A percentile compares a stretch with the other conserved stretches of the same genome.
These are phyloP conservation scores for Solenodon paradoxus DNA, from an alignment of 2,113 vertebrate genomes.

Conservation along the genomic window DNA sequence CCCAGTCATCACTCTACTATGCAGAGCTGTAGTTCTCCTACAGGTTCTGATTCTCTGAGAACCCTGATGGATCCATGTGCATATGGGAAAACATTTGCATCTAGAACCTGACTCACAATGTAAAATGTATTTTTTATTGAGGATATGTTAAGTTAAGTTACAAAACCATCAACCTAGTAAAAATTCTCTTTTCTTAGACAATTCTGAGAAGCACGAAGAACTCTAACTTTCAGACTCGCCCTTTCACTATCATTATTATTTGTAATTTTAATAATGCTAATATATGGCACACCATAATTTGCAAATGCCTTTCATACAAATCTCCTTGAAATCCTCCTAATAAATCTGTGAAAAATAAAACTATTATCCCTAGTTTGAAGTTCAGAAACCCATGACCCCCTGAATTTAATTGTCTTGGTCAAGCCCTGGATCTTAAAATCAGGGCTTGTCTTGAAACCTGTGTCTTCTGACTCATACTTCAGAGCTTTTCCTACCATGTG, in stretches of 20 bases:
- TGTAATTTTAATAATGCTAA: neutral
- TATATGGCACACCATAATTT: neutral
- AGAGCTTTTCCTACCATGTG: neutral
- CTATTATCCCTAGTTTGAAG: neutral
- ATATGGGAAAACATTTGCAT: neutral
- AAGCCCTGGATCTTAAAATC: neutral
- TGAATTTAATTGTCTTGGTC: neutral
- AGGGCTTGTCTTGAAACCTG: neutral
- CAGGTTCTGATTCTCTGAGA: neutral
- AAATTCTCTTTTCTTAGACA: neutral
- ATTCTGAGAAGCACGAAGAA: neutral
- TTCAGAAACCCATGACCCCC: neutral
- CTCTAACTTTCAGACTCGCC: neutral
- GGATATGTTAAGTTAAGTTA: neutral
- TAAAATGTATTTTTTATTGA: neutral
- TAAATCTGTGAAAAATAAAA: neutral
- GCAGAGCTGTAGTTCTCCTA: too few relatives aligned
- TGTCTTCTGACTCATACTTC: neutral
- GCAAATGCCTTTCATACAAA: neutral
- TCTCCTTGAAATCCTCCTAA: neutral
- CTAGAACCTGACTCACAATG: neutral
- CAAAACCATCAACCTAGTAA: neutral
- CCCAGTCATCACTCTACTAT: too few relatives aligned
- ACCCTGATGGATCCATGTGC: neutral
- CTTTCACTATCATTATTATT: neutral